phyloP scores from a whole-genome alignment of 1,140 invertebrate genomes.

The Atta texana region DNA sequence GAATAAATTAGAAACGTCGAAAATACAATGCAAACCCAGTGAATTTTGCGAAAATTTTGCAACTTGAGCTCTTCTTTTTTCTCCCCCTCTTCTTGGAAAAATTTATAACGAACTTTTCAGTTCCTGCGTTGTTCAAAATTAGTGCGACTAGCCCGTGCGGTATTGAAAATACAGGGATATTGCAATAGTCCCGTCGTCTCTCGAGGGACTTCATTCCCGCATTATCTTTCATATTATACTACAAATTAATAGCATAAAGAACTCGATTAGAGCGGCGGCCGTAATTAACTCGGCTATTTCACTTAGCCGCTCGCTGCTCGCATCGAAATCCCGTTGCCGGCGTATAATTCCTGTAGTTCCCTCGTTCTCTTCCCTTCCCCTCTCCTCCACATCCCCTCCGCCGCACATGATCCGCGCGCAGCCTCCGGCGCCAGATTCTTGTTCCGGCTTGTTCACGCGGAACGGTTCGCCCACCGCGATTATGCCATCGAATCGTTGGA shows the following conservation, averaged over 20 bases:
- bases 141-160: too few species aligned
- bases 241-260: conserved; percentile 50
- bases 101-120: not conserved
- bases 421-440: conserved; percentile 26
- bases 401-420: not conserved
- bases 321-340: conserved; percentile 45
- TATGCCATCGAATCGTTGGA: conserved; percentile 33
- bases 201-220: conserved; percentile 3
- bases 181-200: not conserved
- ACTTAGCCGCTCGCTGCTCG: conserved; percentile 41
- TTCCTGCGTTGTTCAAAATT: not conserved
- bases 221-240: conserved; percentile 32
- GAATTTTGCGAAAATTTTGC: not conserved
- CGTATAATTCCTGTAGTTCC: conserved; percentile 36
- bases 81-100: not conserved
- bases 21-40: not conserved
- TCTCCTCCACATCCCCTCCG: not conserved
- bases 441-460: conserved; percentile 21
- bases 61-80: too few species aligned
- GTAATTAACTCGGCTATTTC: conserved; percentile 52
- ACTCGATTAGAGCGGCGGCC: conserved; percentile 24
- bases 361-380: not conserved
- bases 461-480: conserved; percentile 26
- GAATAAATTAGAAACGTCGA: not conserved
- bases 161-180: not conserved